phyloP scores from a whole-genome alignment of 2,797 vertebrate genomes.

The Acanthurus lineatus region DNA sequence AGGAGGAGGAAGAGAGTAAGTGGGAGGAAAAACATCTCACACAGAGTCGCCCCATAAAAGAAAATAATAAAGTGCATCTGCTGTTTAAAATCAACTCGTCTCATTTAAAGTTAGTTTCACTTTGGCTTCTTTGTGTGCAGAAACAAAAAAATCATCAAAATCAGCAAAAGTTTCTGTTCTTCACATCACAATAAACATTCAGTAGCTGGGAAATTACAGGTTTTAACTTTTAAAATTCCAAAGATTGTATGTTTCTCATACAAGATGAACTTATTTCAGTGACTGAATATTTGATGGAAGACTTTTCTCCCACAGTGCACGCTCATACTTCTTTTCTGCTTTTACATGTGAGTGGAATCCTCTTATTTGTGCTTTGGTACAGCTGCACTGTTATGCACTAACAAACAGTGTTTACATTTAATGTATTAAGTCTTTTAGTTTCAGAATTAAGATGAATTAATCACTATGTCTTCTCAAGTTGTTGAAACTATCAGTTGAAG shows the following conservation, averaged over 20 bases:
- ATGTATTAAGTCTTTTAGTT: background rate
- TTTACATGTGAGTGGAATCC: slow-evolving; percentile 5
- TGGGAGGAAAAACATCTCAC: background rate
- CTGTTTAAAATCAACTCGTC: background rate
- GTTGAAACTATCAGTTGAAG: too few relatives aligned
- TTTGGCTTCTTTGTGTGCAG: too few relatives aligned
- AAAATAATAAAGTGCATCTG: background rate
- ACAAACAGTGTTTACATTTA: background rate
- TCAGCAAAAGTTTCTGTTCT: background rate
- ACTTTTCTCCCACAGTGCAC: background rate
- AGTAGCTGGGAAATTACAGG: background rate
- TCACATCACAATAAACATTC: background rate
- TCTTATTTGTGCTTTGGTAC: slow-evolving; percentile 1
- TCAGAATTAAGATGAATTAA: background rate
- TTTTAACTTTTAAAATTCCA: background rate
- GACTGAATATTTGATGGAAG: slow-evolving; percentile 1
- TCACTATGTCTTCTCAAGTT: background rate
- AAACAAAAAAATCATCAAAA: too few relatives aligned
- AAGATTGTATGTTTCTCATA: background rate
- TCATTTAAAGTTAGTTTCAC: background rate
- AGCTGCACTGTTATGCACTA: slow-evolving; percentile 1
- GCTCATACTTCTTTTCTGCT: background rate
- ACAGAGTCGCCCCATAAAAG: background rate
- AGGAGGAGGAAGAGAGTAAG: background rate
- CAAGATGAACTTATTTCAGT: background rate